phyloP scores from a whole-genome alignment of 2,113 vertebrate genomes.

The Podilymbus podiceps region DNA sequence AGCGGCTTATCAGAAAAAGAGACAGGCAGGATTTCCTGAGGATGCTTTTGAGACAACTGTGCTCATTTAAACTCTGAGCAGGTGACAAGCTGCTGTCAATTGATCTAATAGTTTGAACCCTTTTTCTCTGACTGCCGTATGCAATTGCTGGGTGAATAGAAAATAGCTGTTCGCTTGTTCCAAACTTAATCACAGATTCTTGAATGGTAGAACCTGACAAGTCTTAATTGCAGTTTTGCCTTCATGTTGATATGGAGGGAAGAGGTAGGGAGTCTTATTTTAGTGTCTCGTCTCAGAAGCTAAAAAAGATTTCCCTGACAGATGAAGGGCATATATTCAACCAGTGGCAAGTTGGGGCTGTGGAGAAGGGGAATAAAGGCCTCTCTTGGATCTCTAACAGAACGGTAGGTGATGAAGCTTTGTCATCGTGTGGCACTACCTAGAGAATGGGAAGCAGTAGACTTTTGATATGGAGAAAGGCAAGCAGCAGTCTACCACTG shows the following conservation, averaged over 20 bases:
- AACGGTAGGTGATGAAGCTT: neutral
- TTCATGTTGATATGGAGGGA: neutral
- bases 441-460: neutral
- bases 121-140: neutral
- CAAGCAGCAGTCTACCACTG: neutral
- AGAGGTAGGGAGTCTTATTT: neutral
- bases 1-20: neutral
- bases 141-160: neutral
- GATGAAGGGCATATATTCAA: rapidly evolving
- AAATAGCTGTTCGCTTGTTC: neutral
- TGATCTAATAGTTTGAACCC: neutral
- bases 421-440: neutral
- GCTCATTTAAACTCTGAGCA: neutral
- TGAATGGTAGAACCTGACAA: neutral
- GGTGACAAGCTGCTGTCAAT: neutral
- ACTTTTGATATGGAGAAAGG: neutral
- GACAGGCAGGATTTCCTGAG: neutral
- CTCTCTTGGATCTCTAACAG: neutral
- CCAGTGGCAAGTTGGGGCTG: neutral
- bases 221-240: neutral
- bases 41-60: neutral
- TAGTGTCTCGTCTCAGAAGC: neutral
- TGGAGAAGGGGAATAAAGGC: neutral
- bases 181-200: neutral
- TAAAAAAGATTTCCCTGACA: neutral